phyloP scores from a whole-genome alignment of 2,797 vertebrate species.

The Malacoraja senta region DNA sequence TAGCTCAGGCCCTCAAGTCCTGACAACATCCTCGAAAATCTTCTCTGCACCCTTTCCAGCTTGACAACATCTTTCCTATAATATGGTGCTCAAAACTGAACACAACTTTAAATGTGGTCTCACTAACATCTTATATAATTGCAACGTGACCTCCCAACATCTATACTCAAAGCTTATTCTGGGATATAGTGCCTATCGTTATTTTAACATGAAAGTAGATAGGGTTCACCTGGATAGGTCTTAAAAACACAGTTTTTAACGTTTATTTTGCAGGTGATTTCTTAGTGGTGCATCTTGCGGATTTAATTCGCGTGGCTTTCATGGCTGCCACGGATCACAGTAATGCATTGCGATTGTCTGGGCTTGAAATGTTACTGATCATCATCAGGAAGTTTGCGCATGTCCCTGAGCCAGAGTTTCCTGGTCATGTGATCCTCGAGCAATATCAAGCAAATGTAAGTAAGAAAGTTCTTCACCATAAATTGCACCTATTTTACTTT shows the following conservation, averaged over 20 bases:
- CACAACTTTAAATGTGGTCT: too few relatives aligned
- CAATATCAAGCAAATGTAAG: conserved; percentile 94
- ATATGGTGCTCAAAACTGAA: too few relatives aligned
- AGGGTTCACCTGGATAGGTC: not conserved
- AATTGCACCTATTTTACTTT: not conserved
- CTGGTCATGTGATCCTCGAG: conserved; percentile 85
- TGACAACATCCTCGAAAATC: too few relatives aligned
- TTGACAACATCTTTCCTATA: too few relatives aligned
- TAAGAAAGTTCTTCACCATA: not conserved
- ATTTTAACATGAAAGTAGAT: not conserved
- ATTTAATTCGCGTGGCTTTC: conserved; percentile 89
- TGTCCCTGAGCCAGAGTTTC: conserved; percentile 83
- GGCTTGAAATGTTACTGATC: conserved; percentile 73
- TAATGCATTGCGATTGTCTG: conserved; percentile 74
- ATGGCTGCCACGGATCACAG: conserved; percentile 93
- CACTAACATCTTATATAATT: too few relatives aligned
- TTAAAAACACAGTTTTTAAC: not conserved
- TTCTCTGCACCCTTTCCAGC: too few relatives aligned
- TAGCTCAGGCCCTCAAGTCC: too few relatives aligned
- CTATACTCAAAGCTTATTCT: too few relatives aligned
- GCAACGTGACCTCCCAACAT: too few relatives aligned
- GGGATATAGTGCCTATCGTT: not conserved
- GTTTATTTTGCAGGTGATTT: conserved; percentile 64
- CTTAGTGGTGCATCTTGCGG: conserved; percentile 80
- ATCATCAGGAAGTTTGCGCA: conserved; percentile 74